These are phyloP conservation scores for Corythornis madagascariensis DNA, from an alignment of 2,113 vertebrate genomes.

Conservation along the genomic window DNA sequence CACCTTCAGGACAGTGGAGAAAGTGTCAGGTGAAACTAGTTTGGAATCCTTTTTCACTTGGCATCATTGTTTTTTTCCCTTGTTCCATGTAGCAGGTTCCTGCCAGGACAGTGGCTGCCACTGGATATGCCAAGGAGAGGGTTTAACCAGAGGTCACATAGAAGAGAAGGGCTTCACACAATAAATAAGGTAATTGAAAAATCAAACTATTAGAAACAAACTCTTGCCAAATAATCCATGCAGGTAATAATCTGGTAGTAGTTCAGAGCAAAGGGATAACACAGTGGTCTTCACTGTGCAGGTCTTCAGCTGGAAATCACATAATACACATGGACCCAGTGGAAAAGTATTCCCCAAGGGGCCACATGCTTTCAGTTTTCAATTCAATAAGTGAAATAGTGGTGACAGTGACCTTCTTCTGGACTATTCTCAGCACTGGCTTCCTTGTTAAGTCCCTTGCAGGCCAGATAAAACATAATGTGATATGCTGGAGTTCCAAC, in stretches of 20 bases:
- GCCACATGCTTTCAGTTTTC: background rate
- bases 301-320: background rate
- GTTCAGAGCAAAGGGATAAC: background rate
- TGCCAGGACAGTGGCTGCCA: background rate
- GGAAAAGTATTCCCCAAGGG: background rate
- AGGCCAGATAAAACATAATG: background rate
- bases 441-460: background rate
- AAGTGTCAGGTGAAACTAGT: background rate
- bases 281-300: background rate
- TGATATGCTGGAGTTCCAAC: background rate
- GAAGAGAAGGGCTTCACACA: background rate
- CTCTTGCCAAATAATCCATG: background rate
- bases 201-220: background rate
- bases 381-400: background rate
- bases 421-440: background rate
- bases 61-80: background rate
- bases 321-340: too few species aligned
- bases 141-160: background rate
- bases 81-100: background rate
- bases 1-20: background rate
- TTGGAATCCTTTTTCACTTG: background rate
- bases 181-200: background rate
- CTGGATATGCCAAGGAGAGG: background rate
- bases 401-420: background rate
- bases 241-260: background rate